Conservation (phyloP, 2,888 invertebrate genomes). For the Andrena fulva region DNA sequence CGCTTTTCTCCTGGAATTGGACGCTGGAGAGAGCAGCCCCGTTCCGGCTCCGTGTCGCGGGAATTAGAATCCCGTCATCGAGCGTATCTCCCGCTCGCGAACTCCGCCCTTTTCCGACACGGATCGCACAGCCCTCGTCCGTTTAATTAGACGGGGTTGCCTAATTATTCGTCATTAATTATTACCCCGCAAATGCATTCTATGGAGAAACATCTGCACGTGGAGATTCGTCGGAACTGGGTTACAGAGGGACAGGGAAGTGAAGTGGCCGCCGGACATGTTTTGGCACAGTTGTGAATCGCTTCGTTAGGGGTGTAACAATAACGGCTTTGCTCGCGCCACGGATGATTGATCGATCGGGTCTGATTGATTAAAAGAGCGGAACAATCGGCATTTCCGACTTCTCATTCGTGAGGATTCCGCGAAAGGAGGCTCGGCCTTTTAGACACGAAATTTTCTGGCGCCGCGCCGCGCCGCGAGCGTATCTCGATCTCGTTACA, state of each 20-base stretch:
- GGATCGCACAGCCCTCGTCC: background rate
- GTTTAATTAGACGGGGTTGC: background rate
- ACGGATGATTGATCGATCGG: too few relatives aligned
- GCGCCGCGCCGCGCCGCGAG: too few relatives aligned
- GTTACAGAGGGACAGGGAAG: slow-evolving; percentile 9
- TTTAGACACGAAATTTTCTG: too few relatives aligned
- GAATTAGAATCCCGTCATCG: slow-evolving; percentile 3
- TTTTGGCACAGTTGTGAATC: background rate
- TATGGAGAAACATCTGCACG: slow-evolving; percentile 25
- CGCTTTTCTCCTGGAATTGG: background rate
- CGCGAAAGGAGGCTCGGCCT: too few relatives aligned
- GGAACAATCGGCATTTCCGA: too few relatives aligned
- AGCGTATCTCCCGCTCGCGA: background rate
- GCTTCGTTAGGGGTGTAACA: background rate
- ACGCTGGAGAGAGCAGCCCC: background rate
- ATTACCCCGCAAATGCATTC: background rate
- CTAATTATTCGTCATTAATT: too few relatives aligned
- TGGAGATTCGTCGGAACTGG: slow-evolving; percentile 13
- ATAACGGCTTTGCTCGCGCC: too few relatives aligned
- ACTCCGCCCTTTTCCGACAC: background rate
- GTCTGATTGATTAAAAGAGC: too few relatives aligned
- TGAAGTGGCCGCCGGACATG: background rate
- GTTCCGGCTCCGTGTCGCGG: slow-evolving; percentile 3
- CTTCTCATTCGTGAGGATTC: too few relatives aligned
- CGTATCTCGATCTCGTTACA: too few relatives aligned